Base-by-base conservation (phyloP, 2,113 vertebrate genomes). In the Microtus pennsylvanicus region DNA sequence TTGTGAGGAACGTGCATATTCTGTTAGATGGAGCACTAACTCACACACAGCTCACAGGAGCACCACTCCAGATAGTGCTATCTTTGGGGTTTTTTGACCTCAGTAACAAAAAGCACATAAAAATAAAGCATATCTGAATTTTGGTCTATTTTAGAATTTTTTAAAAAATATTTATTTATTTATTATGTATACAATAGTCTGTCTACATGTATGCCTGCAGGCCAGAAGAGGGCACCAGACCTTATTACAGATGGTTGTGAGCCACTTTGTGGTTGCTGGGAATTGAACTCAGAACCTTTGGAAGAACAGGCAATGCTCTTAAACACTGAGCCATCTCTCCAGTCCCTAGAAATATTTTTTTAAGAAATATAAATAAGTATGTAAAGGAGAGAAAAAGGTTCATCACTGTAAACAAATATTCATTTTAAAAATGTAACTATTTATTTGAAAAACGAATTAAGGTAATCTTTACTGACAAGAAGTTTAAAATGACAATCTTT, bases 401-500 rank as follows among this genome's bases (percentile, higher is more conserved):
- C 35, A 35, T 90, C 8, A 42, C 19, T 65, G 11, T 69, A 24
- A 30, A 85, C 19, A 87, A 90, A 11, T 85, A 63, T 6, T 35
- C 13, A 91, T 80, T 47, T 45, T 87, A 35, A 80, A 80, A 74
- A 35, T 16, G 8, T 78, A 80, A 33, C 87, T 93, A 35, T 1
- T 52, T 35, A 38, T 74, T 91, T 87, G 21, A 1, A 96, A 80
- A 35, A 76, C 35, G 4, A 74, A 63, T 90, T 90, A 80, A 65
- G n/a, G 13, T n/a, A 3, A 3, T 89, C 74, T 78, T 58, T 10
- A 87, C 78, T 86, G 21, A 5, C 21, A 69, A 70, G 35, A n/a
- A 70, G 26, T 50, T 74, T 80, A 89, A 93, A 88, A 95, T 93
- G 52, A 63, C 47, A 50, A 35, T 35, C 19, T 80, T 95, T 5